Evolutionary conservation across 2,888 invertebrate genomes (phyloP).

Genomic region (Eremobia ochroleuca): DNA sequence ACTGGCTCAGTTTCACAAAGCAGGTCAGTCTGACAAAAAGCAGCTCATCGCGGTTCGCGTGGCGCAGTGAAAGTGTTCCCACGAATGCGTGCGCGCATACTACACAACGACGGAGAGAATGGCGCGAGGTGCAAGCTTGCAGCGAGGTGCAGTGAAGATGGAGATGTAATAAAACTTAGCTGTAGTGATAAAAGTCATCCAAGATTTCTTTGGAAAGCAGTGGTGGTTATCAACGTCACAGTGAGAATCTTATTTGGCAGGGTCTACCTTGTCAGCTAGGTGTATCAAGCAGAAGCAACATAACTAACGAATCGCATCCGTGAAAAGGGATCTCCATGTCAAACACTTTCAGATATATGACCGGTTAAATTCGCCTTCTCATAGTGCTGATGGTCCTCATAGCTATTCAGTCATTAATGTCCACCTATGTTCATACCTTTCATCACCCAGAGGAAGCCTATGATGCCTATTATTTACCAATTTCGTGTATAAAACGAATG

Average conservation of each 20-base stretch:
- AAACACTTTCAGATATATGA: neutral
- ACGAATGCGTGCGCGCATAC: conserved; percentile 75
- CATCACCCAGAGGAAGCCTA: no score
- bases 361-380: no score
- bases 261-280: neutral
- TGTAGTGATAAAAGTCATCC: neutral
- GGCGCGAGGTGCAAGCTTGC: conserved; percentile 28
- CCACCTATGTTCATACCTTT: neutral
- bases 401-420: neutral
- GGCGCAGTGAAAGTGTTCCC: conserved; percentile 85
- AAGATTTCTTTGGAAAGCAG: neutral
- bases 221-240: neutral
- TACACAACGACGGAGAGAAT: conserved; percentile 31
- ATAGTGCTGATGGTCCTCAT: neutral
- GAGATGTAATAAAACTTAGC: neutral
- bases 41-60: conserved; percentile 59
- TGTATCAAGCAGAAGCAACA: neutral
- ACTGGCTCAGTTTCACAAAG: conserved; percentile 44
- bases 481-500: neutral
- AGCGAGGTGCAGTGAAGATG: conserved; percentile 7
- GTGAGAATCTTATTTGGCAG: neutral
- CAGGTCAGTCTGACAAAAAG: conserved; percentile 64
- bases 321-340: neutral
- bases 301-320: neutral
- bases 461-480: neutral